Evolutionary conservation across 92 coral and sea anemone species (phyloP), one percentile per base, ranked within the genome.

Genomic region (Palythoa caribaeorum): DNA sequence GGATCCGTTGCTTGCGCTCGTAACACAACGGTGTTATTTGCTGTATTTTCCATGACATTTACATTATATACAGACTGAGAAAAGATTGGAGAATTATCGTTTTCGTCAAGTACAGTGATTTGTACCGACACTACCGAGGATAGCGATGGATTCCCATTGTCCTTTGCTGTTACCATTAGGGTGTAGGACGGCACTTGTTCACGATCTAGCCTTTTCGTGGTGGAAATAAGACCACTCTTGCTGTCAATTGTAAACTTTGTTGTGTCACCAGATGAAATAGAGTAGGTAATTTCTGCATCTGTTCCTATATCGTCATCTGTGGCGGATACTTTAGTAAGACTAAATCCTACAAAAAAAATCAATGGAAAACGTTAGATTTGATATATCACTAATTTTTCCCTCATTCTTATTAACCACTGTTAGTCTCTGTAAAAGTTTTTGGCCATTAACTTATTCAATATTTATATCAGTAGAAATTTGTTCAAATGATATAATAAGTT

Each of bases 81-180:
- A 72, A 97, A 97, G 28, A 50, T 48, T 8, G 99, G 99, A 38
- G 85, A 13, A 92, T 97, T 97, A 89, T 97, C 99, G 72, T 97
- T 97, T 55, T 81, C 90, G 77, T 97, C 99, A 4, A 79, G 76
- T 2, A 97, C 94, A 11, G 89, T 97, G 54, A 97, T 92, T 16
- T 86, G 79, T 15, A 96, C 96, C 40, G 38, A 19, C 47, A 89
- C 98, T 2, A 90, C 90, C 14, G 98, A 92, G 4, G 98, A 97
- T 53, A 94, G 89, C 50, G 96, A 91, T 35, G 99, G 99, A 9
- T 60, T 87, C 12, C 99, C 99, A 28, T 93, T 89, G 78, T 97
- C 99, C 83, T 76, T 94, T 20, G 99, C 97, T 19, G 99, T 94
- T 39, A 97, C 92, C 1, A 35, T 28, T 57, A 97, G 60, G 20